These are phyloP conservation scores for Galago senegalensis DNA, from an alignment of 2,797 vertebrate genomes.

Conservation along the genomic window DNA sequence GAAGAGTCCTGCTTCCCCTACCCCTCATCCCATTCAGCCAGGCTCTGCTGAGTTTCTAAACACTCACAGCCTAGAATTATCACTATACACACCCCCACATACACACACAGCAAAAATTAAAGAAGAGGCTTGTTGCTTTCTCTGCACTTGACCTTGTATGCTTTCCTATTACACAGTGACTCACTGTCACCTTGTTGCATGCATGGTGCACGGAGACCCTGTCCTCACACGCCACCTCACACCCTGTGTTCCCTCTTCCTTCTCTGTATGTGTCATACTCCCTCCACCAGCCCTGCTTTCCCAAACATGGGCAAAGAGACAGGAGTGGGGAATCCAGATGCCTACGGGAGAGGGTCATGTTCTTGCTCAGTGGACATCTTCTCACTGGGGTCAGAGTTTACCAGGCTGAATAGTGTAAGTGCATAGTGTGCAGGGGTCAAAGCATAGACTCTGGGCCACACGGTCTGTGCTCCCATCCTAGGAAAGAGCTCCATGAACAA, in stretches of 20 bases:
- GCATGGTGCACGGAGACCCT: background rate
- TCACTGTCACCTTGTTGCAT: background rate
- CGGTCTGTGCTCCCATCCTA: background rate
- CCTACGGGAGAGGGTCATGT: accelerated
- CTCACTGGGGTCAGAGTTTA: background rate
- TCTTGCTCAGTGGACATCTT: background rate
- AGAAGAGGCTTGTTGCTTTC: background rate
- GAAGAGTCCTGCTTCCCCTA: background rate
- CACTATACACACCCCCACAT: background rate
- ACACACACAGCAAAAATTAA: background rate
- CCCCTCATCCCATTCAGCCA: background rate
- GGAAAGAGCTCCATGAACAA: background rate
- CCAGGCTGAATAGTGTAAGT: background rate
- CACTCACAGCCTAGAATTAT: background rate
- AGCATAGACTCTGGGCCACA: background rate
- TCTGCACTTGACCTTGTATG: background rate
- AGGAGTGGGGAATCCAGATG: accelerated
- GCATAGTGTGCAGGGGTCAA: no score
- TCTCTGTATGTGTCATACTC: background rate
- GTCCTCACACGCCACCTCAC: background rate
- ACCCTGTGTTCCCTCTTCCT: background rate
- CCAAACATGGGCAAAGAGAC: background rate
- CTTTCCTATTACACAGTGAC: background rate
- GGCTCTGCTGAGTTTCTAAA: background rate
- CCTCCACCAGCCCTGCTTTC: background rate